Conservation (phyloP, 2,888 invertebrate species). For the Drosophila falleni region DNA sequence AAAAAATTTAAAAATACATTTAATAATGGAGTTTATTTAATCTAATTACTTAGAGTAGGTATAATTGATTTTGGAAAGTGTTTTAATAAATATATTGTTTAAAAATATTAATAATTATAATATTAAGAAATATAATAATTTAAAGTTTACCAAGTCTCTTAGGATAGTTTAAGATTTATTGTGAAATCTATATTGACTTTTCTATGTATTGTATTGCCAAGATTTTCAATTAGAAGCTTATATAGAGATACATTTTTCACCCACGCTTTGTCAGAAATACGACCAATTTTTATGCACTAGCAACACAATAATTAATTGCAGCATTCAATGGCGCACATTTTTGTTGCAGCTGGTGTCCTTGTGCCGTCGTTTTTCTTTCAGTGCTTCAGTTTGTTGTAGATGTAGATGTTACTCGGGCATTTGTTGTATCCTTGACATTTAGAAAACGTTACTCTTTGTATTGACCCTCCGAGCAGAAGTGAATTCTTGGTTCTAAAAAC, state of each 20-base stretch:
- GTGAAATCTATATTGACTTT: background rate
- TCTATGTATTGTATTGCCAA: background rate
- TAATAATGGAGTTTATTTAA: too few relatives aligned
- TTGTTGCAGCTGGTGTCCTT: constrained; percentile 34
- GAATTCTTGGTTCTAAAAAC: constrained; percentile 32
- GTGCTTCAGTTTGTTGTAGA: constrained; percentile 1
- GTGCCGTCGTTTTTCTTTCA: constrained; percentile 21
- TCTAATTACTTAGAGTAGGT: too few relatives aligned
- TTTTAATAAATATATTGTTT: too few relatives aligned
- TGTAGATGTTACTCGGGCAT: constrained; percentile 24
- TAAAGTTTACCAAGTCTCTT: background rate
- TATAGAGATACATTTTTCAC: background rate
- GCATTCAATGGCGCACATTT: background rate
- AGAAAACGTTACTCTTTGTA: constrained; percentile 39
- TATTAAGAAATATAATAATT: too few relatives aligned
- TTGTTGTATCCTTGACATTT: constrained; percentile 76
- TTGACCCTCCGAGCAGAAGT: constrained; percentile 42
- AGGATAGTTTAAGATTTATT: background rate
- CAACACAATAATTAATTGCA: background rate
- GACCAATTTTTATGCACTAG: background rate
- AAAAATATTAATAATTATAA: too few relatives aligned
- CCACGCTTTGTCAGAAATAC: too few relatives aligned
- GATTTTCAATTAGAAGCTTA: background rate
- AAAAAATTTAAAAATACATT: too few relatives aligned
- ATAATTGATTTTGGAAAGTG: too few relatives aligned